These are phyloP conservation scores for Drosophila multiciliata DNA, from an alignment of 2,888 invertebrate species.

Conservation along the genomic window DNA sequence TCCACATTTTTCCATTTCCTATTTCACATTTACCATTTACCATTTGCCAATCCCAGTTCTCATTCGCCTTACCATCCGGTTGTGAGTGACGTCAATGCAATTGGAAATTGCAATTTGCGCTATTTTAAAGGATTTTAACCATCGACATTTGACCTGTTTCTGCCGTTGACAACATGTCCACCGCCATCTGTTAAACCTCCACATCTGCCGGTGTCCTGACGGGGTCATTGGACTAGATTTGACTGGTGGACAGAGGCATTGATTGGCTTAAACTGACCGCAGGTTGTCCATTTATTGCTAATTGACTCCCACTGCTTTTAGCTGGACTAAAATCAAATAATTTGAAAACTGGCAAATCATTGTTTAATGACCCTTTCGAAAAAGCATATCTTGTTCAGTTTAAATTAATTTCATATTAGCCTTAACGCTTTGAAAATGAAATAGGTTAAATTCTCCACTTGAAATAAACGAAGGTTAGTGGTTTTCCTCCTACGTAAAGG, in stretches of 20 bases:
- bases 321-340: conserved; percentile 7
- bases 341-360: conserved; percentile 3
- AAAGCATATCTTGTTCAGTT: neutral
- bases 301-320: conserved; percentile 8
- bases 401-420: neutral
- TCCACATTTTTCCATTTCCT: neutral
- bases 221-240: conserved; percentile 57
- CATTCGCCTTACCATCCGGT: neutral
- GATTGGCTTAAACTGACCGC: conserved; percentile 36
- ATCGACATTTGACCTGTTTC: conserved; percentile 8
- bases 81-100: conserved; percentile 64
- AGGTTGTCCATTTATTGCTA: conserved; percentile 52
- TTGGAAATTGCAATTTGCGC: conserved; percentile 49
- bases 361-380: conserved; percentile 19
- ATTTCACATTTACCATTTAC: neutral
- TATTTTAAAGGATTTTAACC: conserved; percentile 37
- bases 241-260: conserved; percentile 33
- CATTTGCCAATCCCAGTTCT: neutral
- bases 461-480: neutral
- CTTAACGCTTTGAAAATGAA: conserved; percentile 10
- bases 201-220: neutral
- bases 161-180: conserved; percentile 6
- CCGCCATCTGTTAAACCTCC: neutral
- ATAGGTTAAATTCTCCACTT: neutral
- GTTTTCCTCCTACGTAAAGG: neutral